Evolutionary conservation across 2,888 invertebrate species (phyloP).

Genomic region (Tenodera sinensis): DNA sequence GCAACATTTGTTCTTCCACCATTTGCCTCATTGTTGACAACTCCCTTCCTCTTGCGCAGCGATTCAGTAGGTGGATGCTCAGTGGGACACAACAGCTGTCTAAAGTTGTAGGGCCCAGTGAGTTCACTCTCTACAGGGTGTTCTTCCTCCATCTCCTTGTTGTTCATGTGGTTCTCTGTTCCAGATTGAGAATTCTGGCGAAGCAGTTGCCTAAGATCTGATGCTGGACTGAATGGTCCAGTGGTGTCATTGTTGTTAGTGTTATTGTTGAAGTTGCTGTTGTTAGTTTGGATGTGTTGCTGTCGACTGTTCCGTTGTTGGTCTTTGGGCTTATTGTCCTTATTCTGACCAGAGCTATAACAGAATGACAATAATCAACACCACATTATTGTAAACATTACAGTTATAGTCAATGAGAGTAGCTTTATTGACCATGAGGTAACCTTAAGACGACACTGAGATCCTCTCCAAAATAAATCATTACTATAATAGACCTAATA

Average conservation of each 20-base stretch:
- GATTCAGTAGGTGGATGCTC: slow-evolving; percentile 65
- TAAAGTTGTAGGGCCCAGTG: slow-evolving; percentile 65
- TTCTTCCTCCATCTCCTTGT: slow-evolving; percentile 42
- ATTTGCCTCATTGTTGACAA: background rate
- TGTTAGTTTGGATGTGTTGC: background rate
- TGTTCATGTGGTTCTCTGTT: slow-evolving; percentile 35
- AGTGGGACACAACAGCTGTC: slow-evolving; percentile 61
- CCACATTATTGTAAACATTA: no score
- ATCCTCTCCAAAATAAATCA: no score
- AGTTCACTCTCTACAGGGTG: slow-evolving; percentile 44
- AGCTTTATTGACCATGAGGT: no score
- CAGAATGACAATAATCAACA: no score
- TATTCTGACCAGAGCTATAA: no score
- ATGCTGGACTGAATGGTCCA: slow-evolving; percentile 47
- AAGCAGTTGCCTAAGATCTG: slow-evolving; percentile 50
- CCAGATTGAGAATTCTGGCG: slow-evolving; percentile 35
- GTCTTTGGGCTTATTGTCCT: background rate
- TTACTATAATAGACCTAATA: no score
- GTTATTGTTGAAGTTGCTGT: background rate
- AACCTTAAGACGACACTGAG: no score
- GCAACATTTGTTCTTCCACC: background rate
- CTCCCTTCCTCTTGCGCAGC: slow-evolving; percentile 59
- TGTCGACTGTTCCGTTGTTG: background rate
- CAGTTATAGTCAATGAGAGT: no score
- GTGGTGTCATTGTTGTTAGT: slow-evolving; percentile 33